These are phyloP conservation scores for Hypomecis punctinalis DNA, from an alignment of 2,888 invertebrate genomes.

Conservation along the genomic window DNA sequence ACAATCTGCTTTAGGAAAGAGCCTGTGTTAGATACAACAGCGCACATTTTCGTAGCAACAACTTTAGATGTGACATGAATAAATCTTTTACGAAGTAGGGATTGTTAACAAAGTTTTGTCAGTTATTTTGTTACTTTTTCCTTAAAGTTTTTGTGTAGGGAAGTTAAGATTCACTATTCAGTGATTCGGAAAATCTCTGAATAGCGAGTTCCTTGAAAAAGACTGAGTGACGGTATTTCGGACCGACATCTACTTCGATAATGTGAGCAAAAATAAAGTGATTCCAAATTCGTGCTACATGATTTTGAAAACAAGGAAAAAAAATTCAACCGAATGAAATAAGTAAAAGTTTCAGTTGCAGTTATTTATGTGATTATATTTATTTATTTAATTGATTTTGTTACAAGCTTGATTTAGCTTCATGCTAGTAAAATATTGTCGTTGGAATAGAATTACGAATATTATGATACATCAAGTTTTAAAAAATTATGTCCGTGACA, in stretches of 20 bases:
- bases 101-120: too few species aligned
- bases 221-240: slow-evolving; percentile 8
- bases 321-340: slow-evolving; percentile 28
- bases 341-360: neutral
- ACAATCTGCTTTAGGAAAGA: slow-evolving; percentile 65
- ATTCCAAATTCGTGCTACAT: slow-evolving; percentile 34
- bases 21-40: neutral
- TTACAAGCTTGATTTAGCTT: too few species aligned
- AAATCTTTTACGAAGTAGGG: too few species aligned
- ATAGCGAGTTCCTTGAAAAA: neutral
- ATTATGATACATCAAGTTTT: too few species aligned
- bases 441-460: too few species aligned
- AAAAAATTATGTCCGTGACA: too few species aligned
- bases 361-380: slow-evolving; percentile 21
- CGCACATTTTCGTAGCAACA: neutral
- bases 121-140: too few species aligned
- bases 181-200: neutral
- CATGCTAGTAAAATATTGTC: too few species aligned
- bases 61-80: neutral
- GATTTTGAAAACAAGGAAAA: slow-evolving; percentile 24
- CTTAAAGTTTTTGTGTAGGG: too few species aligned
- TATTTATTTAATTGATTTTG: too few species aligned
- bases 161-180: neutral
- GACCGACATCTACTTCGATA: slow-evolving; percentile 24
- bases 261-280: slow-evolving; percentile 35